phyloP scores from a whole-genome alignment of 2,113 vertebrate species.

The Probosciger aterrimus region DNA sequence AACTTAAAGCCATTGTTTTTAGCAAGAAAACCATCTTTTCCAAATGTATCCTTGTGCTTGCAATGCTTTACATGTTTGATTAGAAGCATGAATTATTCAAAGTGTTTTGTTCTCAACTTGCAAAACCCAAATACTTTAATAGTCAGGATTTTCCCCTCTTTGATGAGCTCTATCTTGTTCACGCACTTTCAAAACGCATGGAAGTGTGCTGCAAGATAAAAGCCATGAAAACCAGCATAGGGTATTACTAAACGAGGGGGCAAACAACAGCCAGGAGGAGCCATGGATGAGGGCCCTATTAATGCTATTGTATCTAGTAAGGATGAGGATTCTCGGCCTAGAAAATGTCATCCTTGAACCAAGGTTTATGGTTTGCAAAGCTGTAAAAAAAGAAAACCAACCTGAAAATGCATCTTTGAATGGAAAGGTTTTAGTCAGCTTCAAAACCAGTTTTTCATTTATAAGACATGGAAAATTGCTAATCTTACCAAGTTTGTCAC shows the following conservation, averaged over 20 bases:
- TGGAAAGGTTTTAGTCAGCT: conserved; percentile 50
- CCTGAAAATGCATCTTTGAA: conserved; percentile 1
- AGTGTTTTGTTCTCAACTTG: neutral
- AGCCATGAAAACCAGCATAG: neutral
- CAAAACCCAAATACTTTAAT: neutral
- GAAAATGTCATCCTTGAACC: neutral
- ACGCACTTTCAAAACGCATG: neutral
- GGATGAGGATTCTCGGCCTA: neutral
- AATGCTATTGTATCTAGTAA: neutral
- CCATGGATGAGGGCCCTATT: neutral
- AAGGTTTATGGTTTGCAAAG: neutral
- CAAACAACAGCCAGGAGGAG: neutral
- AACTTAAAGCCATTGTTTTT: neutral
- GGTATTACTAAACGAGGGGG: neutral
- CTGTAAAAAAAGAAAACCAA: neutral
- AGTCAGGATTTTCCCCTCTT: neutral
- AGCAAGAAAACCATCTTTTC: neutral
- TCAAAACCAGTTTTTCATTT: conserved; percentile 17
- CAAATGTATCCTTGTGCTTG: neutral
- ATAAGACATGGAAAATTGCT: conserved; percentile 41
- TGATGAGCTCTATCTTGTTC: neutral
- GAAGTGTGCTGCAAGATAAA: neutral
- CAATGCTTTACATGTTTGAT: neutral
- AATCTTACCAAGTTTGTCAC: conserved; percentile 60
- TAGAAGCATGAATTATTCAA: neutral